These are phyloP conservation scores for Dasyornis broadbenti DNA, from an alignment of 2,113 vertebrate species.

Conservation along the genomic window DNA sequence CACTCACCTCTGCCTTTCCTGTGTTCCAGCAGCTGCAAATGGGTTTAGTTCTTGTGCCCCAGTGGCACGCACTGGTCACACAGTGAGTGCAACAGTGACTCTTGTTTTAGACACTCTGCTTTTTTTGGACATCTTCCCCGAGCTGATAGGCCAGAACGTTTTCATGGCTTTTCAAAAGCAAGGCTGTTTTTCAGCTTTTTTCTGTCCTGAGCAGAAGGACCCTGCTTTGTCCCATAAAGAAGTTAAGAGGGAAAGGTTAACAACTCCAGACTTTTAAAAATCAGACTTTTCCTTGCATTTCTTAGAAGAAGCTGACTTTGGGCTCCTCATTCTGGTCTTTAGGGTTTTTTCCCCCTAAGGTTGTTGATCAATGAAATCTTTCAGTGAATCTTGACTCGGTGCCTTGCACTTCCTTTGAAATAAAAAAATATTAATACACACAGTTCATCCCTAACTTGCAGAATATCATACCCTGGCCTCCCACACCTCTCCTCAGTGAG, in stretches of 20 bases:
- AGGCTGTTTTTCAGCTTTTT: too few species aligned
- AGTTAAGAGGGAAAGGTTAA: background rate
- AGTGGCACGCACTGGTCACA: background rate
- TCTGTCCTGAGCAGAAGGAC: background rate
- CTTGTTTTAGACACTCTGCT: too few species aligned
- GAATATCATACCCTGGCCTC: background rate
- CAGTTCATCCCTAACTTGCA: background rate
- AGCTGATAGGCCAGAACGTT: too few species aligned
- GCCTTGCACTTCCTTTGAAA: background rate
- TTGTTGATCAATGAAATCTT: background rate
- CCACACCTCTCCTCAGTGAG: background rate
- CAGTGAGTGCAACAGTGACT: background rate
- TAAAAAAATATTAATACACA: background rate
- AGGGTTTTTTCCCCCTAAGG: rapidly evolving
- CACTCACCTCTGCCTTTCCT: background rate
- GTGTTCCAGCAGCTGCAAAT: background rate
- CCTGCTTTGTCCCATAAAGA: background rate
- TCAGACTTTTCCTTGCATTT: background rate
- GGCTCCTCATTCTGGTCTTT: background rate
- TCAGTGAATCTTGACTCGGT: background rate
- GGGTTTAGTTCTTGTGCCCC: background rate
- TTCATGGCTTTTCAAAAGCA: too few species aligned
- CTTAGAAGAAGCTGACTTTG: background rate
- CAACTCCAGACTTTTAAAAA: background rate
- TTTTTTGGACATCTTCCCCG: too few species aligned